phyloP scores from a whole-genome alignment of 1,140 invertebrate genomes.

The Nasonia giraulti region DNA sequence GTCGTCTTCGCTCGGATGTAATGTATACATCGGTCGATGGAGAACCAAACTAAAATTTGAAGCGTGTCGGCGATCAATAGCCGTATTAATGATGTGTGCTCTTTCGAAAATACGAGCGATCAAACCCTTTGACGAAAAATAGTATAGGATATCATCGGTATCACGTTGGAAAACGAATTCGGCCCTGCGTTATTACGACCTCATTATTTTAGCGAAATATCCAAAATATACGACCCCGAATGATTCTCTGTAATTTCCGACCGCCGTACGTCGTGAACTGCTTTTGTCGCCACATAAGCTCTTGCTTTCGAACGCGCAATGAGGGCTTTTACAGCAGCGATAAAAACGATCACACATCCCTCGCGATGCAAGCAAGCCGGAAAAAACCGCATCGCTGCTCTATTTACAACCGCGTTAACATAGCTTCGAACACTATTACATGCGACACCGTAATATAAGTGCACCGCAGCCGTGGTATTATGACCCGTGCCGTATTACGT shows the following conservation, averaged over 20 bases:
- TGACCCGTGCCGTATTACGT: not conserved
- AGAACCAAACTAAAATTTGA: no score
- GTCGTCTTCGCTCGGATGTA: not conserved
- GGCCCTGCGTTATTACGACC: no score
- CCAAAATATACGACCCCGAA: not conserved
- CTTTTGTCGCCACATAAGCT: constrained; percentile 7
- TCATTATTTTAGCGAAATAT: not conserved
- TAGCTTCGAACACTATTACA: constrained; percentile 12
- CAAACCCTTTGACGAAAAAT: no score
- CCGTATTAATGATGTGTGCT: no score
- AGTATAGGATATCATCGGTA: no score
- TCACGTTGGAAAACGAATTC: no score
- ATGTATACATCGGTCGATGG: no score
- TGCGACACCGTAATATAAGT: constrained; percentile 27
- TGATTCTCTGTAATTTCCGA: not conserved
- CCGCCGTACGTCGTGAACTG: not conserved
- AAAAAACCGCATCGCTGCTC: not conserved
- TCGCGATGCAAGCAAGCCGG: not conserved
- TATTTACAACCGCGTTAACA: constrained; percentile 32
- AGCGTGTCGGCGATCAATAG: no score
- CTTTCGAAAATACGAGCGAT: no score
- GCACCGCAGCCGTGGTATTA: not conserved
- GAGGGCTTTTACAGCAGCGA: constrained; percentile 8
- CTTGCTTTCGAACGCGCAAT: not conserved
- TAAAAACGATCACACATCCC: constrained; percentile 39